Percentiles rank a stretch among this genome's conserved stretches.
phyloP scores from a whole-genome alignment of 2,797 vertebrate genomes.

The Cyclura pinguis region DNA sequence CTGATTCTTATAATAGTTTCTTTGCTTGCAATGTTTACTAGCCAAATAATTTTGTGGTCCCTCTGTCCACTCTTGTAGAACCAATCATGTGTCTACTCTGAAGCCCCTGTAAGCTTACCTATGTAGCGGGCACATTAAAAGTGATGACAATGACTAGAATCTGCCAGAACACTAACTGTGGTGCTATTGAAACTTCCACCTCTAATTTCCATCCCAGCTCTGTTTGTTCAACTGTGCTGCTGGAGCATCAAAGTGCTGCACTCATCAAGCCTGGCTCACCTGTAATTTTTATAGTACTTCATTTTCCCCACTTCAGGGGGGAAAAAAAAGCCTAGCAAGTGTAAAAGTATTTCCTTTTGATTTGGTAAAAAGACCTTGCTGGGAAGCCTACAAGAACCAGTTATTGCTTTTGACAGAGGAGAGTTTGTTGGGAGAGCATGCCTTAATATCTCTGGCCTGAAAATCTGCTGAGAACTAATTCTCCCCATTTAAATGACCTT shows the following conservation, averaged over 20 bases:
- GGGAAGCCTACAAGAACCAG: not conserved
- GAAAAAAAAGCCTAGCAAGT: not conserved
- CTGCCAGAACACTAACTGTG: not conserved
- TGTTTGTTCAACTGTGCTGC: not conserved
- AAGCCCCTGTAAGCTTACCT: not conserved
- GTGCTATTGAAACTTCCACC: not conserved
- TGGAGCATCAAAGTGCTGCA: not conserved
- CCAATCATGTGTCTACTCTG: not conserved
- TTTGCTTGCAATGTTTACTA: constrained; percentile 19
- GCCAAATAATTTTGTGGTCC: not conserved
- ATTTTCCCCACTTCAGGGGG: not conserved
- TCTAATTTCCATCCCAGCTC: not conserved
- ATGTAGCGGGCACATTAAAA: not conserved
- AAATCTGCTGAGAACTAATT: constrained; percentile 66
- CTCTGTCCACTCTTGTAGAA: not conserved
- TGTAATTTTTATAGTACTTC: constrained; percentile 16
- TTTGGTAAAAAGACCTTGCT: constrained; percentile 16
- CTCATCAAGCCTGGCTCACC: not conserved
- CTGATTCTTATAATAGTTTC: not conserved
- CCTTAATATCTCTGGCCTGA: constrained; percentile 42
- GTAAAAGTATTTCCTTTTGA: constrained; percentile 26
- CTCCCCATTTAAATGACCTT: constrained; percentile 54
- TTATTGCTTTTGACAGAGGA: constrained; percentile 45
- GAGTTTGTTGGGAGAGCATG: not conserved
- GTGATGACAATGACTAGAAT: not conserved